A percentile compares a stretch with the other conserved stretches of the same genome.
These are phyloP conservation scores for Anolis sagrei DNA, from an alignment of 2,113 vertebrate species.

Conservation along the genomic window DNA sequence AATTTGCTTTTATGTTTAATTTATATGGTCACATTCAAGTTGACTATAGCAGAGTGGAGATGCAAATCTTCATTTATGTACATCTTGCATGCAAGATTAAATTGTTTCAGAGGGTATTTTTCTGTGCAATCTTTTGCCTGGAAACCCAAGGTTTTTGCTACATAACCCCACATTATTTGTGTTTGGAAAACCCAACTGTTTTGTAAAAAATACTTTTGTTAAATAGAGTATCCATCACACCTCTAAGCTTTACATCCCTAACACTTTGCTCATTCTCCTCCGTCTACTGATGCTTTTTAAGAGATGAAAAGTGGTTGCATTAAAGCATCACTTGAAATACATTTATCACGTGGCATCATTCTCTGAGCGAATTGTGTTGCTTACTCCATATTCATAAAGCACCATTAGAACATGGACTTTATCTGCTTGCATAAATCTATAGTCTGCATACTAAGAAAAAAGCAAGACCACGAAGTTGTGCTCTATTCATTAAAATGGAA, in stretches of 20 bases:
- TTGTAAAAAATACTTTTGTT: too few species aligned
- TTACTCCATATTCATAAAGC: constrained; percentile 34
- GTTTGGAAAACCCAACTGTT: too few species aligned
- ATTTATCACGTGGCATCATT: neutral
- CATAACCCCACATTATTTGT: too few species aligned
- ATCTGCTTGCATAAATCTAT: neutral
- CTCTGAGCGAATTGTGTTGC: neutral
- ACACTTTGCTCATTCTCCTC: neutral
- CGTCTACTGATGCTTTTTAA: constrained; percentile 21
- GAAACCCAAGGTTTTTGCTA: too few species aligned
- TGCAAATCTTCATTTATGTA: too few species aligned
- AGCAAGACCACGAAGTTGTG: neutral
- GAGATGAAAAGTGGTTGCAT: neutral
- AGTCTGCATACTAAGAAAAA: neutral
- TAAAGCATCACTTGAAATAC: neutral
- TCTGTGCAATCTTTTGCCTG: too few species aligned
- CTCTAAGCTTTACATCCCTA: too few species aligned
- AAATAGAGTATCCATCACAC: too few species aligned
- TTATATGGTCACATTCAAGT: neutral
- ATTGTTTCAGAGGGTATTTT: too few species aligned
- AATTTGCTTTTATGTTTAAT: fast-evolving
- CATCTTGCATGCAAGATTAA: too few species aligned
- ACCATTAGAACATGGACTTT: neutral
- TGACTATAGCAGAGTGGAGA: neutral
- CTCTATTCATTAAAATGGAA: neutral